A percentile compares a stretch with the other conserved stretches of the same genome.
phyloP scores from a whole-genome alignment of 1,140 invertebrate genomes.

The Phymastichus coffea region DNA sequence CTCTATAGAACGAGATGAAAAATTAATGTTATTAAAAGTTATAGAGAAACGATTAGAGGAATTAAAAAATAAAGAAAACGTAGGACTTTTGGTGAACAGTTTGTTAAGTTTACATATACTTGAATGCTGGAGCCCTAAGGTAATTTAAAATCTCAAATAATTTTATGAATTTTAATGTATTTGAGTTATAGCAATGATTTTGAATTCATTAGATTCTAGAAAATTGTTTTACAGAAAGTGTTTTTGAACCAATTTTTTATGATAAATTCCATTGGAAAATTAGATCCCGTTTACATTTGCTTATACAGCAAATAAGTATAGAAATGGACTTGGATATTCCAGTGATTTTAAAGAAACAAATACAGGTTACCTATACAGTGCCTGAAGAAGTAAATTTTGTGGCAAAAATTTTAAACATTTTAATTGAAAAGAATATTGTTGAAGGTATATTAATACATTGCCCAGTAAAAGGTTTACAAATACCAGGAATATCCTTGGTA shows the following conservation, averaged over 20 bases:
- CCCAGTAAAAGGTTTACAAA: slow-evolving; percentile 29
- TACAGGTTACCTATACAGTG: slow-evolving; percentile 9
- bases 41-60: not conserved
- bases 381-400: slow-evolving; percentile 18
- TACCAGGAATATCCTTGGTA: slow-evolving; percentile 27
- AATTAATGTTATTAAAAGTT: not conserved
- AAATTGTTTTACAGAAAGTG: slow-evolving; percentile 16
- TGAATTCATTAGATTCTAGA: slow-evolving; percentile 24
- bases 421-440: slow-evolving; percentile 12
- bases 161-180: not conserved
- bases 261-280: slow-evolving; percentile 27
- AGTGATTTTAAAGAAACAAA: not conserved
- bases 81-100: not conserved
- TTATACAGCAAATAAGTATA: slow-evolving; percentile 25
- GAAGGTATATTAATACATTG: slow-evolving; percentile 22
- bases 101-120: slow-evolving; percentile 4
- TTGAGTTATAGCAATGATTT: no score
- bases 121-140: not conserved
- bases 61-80: not conserved
- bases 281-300: slow-evolving; percentile 16
- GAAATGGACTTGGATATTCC: slow-evolving; percentile 27
- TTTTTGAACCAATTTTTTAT: slow-evolving; percentile 24
- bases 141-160: not conserved
- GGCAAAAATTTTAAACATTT: not conserved
- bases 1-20: not conserved